Percentiles rank a stretch among this genome's conserved stretches.
phyloP scores from a whole-genome alignment of 1,140 invertebrate genomes.

The Drosophila baimaii region DNA sequence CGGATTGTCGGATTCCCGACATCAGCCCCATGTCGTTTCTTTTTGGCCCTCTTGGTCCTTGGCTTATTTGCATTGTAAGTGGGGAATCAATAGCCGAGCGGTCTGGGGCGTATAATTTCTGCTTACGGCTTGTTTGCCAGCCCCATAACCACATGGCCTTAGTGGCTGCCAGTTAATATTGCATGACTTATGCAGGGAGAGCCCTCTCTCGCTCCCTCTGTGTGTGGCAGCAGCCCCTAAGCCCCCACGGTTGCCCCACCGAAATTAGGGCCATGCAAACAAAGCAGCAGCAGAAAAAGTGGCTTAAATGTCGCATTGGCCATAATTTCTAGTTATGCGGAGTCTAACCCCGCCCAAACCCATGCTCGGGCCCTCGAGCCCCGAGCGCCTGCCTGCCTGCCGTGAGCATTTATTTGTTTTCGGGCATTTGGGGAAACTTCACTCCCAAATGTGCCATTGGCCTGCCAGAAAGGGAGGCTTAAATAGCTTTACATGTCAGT shows the following conservation, averaged over 20 bases:
- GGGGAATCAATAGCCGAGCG: constrained; percentile 59
- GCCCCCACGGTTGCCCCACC: constrained; percentile 13
- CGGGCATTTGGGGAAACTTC: constrained; percentile 51
- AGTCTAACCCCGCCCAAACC: constrained; percentile 19
- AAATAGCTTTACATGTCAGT: constrained; percentile 80
- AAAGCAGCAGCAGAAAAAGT: constrained; percentile 62
- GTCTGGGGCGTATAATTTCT: constrained; percentile 49
- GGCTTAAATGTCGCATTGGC: constrained; percentile 81
- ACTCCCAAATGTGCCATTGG: constrained; percentile 58
- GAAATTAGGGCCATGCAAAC: constrained; percentile 76
- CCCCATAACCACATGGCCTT: constrained; percentile 9
- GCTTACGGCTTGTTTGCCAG: constrained; percentile 45
- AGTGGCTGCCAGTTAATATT: constrained; percentile 62
- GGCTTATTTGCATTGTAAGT: constrained; percentile 63
- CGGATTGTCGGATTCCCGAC: constrained; percentile 10
- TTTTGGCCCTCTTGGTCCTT: constrained; percentile 26
- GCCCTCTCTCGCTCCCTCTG: constrained; percentile 15
- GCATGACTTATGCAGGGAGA: constrained; percentile 56
- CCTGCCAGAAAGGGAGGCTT: constrained; percentile 41
- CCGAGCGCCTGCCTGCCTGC: constrained; percentile 5
- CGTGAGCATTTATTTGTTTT: constrained; percentile 73
- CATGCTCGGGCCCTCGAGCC: constrained; percentile 1
- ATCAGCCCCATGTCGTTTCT: constrained; percentile 9
- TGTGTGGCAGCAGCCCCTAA: constrained; percentile 3
- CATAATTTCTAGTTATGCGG: constrained; percentile 77